These are phyloP conservation scores for Drosophila helvetica DNA, from an alignment of 2,888 invertebrate species.

Conservation along the genomic window DNA sequence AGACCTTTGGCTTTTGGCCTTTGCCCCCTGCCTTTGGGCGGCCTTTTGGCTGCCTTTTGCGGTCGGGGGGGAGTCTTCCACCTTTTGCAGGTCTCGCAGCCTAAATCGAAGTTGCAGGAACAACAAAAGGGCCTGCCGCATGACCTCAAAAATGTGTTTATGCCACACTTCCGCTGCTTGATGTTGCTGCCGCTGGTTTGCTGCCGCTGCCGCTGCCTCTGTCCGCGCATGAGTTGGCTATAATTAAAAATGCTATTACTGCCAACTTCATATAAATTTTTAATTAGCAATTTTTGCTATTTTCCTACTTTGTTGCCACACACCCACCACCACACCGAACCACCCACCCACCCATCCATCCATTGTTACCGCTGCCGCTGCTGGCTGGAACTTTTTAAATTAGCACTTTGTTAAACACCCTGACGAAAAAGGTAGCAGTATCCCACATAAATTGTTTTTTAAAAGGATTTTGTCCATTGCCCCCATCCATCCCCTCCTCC, in stretches of 20 bases:
- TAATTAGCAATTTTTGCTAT: conserved; percentile 83
- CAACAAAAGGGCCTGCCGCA: conserved; percentile 69
- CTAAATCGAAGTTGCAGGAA: conserved; percentile 45
- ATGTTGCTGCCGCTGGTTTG: conserved; percentile 33
- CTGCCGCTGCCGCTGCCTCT: conserved; percentile 46
- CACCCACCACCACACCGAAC: conserved; percentile 32
- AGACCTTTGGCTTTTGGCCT: conserved; percentile 9
- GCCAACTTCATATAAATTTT: conserved; percentile 83
- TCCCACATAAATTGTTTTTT: conserved; percentile 75
- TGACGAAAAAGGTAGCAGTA: conserved; percentile 72
- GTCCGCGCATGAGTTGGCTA: conserved; percentile 76
- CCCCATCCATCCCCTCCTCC: conserved; percentile 2
- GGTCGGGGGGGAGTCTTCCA: neutral
- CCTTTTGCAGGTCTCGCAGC: conserved; percentile 18
- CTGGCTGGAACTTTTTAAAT: conserved; percentile 79
- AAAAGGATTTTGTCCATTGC: conserved; percentile 77
- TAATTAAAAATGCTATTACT: conserved; percentile 83
- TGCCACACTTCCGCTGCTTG: conserved; percentile 70
- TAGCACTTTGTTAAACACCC: conserved; percentile 82
- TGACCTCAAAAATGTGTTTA: conserved; percentile 76
- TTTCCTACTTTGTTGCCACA: conserved; percentile 76
- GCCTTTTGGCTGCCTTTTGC: neutral
- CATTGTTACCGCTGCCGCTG: conserved; percentile 29
- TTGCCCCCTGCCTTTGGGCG: neutral
- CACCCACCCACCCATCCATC: conserved; percentile 22